phyloP scores from a whole-genome alignment of 2,797 vertebrate species.

The Mormyrus hasselquistii region DNA sequence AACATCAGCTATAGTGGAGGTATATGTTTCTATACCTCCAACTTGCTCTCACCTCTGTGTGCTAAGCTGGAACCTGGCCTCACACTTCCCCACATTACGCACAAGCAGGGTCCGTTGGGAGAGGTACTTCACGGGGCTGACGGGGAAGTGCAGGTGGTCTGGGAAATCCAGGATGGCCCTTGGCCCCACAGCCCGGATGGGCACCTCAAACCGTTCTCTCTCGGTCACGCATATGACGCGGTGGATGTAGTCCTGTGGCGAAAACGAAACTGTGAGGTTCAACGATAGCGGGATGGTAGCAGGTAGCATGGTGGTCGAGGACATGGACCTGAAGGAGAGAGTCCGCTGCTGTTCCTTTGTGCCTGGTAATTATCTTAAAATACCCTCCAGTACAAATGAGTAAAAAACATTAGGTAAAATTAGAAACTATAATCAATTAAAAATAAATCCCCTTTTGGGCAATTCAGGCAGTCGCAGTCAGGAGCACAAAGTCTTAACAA shows the following conservation, averaged over 20 bases:
- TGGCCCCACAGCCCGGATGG: slow-evolving; percentile 72
- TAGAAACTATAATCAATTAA: not conserved
- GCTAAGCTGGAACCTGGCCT: slow-evolving; percentile 64
- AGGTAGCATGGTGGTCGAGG: not conserved
- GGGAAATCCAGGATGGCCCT: slow-evolving; percentile 79
- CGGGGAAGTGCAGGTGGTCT: slow-evolving; percentile 65
- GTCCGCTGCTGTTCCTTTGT: not conserved
- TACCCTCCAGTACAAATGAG: not conserved
- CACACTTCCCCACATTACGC: slow-evolving; percentile 68
- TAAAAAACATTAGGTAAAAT: not conserved
- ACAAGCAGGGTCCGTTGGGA: slow-evolving; percentile 74
- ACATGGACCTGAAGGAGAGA: not conserved
- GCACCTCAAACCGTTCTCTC: slow-evolving; percentile 77
- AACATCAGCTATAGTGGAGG: not conserved
- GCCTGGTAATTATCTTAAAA: slow-evolving; percentile 7
- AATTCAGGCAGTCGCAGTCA: not conserved
- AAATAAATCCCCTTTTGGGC: not conserved
- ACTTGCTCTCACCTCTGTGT: slow-evolving; percentile 38
- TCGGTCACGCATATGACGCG: slow-evolving; percentile 73
- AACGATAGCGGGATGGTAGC: not conserved
- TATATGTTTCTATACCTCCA: not conserved
- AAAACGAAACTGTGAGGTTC: not conserved
- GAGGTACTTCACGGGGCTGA: slow-evolving; percentile 71
- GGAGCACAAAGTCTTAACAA: not conserved
- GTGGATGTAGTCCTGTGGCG: slow-evolving; percentile 73